Percentiles rank a stretch among this genome's conserved stretches.
phyloP scores from a whole-genome alignment of 2,797 vertebrate genomes.

The Leptatherina wallacei region DNA sequence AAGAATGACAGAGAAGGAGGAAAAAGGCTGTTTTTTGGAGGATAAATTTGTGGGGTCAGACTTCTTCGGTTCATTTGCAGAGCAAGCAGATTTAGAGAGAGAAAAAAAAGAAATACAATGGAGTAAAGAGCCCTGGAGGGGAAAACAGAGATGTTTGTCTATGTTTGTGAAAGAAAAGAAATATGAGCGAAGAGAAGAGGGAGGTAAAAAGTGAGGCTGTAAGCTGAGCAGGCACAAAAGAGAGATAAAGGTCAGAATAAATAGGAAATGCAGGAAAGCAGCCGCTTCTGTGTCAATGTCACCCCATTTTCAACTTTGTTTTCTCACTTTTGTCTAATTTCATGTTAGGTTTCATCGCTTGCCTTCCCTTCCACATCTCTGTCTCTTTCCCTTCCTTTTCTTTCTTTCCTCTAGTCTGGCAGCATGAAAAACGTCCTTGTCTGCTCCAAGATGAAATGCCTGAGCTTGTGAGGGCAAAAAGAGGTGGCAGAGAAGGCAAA shows the following conservation, averaged over 20 bases:
- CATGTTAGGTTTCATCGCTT: background rate
- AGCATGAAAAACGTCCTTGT: conserved; percentile 42
- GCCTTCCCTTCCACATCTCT: background rate
- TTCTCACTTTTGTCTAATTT: conserved; percentile 39
- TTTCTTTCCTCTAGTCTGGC: conserved; percentile 1
- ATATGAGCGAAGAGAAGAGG: conserved; percentile 27
- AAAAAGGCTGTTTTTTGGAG: conserved; percentile 29
- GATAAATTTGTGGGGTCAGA: conserved; percentile 34
- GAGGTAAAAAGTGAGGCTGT: conserved; percentile 34
- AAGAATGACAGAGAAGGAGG: conserved; percentile 35
- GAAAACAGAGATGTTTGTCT: conserved; percentile 45
- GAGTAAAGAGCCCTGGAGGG: conserved; percentile 16
- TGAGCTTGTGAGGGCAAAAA: conserved; percentile 45
- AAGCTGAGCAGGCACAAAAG: conserved; percentile 58
- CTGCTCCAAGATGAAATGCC: conserved; percentile 47
- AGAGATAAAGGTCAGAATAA: conserved; percentile 61
- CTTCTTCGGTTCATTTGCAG: conserved; percentile 53
- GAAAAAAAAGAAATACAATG: conserved; percentile 11
- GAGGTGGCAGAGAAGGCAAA: conserved; percentile 35
- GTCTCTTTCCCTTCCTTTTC: background rate
- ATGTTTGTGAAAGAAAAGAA: conserved; percentile 44
- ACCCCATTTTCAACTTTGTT: conserved; percentile 59
- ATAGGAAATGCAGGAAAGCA: conserved; percentile 34
- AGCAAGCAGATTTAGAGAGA: conserved; percentile 51
- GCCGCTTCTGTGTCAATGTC: conserved; percentile 52